Evolutionary conservation across 1,140 invertebrate genomes (phyloP).

Genomic region (Lerema accius): DNA sequence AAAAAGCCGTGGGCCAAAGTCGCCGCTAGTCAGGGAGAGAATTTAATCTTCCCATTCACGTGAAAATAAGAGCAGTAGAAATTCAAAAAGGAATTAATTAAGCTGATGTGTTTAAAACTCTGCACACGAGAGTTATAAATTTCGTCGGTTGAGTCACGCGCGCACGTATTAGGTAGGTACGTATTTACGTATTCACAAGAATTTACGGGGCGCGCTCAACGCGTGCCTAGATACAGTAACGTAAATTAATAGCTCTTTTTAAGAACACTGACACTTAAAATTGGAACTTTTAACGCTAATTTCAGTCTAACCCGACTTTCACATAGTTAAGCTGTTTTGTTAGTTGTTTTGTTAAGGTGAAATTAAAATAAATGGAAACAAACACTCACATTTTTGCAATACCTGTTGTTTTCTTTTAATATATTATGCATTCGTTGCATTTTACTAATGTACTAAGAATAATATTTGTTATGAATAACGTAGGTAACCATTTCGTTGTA

Average conservation of each 20-base stretch:
- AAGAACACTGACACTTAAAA: conserved; percentile 17
- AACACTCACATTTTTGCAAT: too few species aligned
- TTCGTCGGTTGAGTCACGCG: conserved; percentile 51
- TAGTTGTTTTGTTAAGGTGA: background rate
- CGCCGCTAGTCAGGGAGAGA: conserved; percentile 16
- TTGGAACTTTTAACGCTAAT: conserved; percentile 11
- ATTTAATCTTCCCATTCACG: conserved; percentile 39
- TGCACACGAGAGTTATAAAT: conserved; percentile 56
- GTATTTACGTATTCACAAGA: conserved; percentile 55
- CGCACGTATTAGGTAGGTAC: conserved; percentile 40
- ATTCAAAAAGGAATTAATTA: conserved; percentile 60
- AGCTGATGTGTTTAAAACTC: conserved; percentile 58
- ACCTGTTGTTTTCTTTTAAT: too few species aligned
- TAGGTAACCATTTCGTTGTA: conserved; percentile 21
- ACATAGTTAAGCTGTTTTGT: background rate
- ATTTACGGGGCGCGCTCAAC: conserved; percentile 43
- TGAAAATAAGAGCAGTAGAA: conserved; percentile 44
- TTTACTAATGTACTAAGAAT: background rate
- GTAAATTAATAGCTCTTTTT: conserved; percentile 28
- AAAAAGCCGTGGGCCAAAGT: conserved; percentile 10
- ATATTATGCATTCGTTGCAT: too few species aligned
- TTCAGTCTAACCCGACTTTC: background rate
- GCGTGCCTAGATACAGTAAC: conserved; percentile 35
- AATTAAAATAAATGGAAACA: background rate
- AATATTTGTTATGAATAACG: conserved; percentile 22